Base-by-base conservation (phyloP, 2,797 vertebrate genomes). In the Eurystomus glaucurus region DNA sequence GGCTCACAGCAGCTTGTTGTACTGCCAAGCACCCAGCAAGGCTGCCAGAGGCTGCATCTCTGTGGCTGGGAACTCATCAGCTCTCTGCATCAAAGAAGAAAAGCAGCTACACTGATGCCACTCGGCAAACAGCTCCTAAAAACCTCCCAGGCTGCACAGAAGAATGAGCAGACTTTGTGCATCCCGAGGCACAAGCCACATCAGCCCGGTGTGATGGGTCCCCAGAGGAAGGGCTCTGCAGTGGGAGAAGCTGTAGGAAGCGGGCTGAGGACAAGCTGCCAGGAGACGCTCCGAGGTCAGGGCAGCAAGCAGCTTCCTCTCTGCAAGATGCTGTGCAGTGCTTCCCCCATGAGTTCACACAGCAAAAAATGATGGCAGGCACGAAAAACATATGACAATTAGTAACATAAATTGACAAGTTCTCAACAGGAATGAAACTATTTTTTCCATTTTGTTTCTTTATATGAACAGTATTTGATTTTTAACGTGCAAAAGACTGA, bases 351-450 rank as follows among this genome's bases (percentile, higher is more conserved):
- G 75, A 93, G 58, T 39, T 83, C 79, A 60, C 0, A 0, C 37
- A 85, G 77, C 62, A 88, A 60, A 96, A 79, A 92, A 85, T 11
- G 1, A 89, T 45, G 0, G 1, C 70, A 80, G 66, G 50, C 85
- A 95, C 81, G 84, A 92, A 97, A 91, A 96, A 37, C 45, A 68
- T 15, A 22, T n/a, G 83, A 93, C 78, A 91, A 89, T 70, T 41
- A 39, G 76, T 54, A 96, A 88, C 69, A 82, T 75, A 97, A 93
- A 94, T 87, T 79, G 85, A 96, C 81, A 88, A 61, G 33, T 92
- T 94, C 69, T 92, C 81, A 88, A 85, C 31, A 70, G 58, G 77
- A 91, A 92, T 3, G 0, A 51, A 91, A 77, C 48, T 70, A 51
- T 75, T 88, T 95, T 87, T 96, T 82, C 72, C 33, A 68, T 52